Percentiles rank a stretch among this genome's conserved stretches.
These are phyloP conservation scores for Mallotus villosus DNA, from an alignment of 2,797 vertebrate species.

Conservation along the genomic window DNA sequence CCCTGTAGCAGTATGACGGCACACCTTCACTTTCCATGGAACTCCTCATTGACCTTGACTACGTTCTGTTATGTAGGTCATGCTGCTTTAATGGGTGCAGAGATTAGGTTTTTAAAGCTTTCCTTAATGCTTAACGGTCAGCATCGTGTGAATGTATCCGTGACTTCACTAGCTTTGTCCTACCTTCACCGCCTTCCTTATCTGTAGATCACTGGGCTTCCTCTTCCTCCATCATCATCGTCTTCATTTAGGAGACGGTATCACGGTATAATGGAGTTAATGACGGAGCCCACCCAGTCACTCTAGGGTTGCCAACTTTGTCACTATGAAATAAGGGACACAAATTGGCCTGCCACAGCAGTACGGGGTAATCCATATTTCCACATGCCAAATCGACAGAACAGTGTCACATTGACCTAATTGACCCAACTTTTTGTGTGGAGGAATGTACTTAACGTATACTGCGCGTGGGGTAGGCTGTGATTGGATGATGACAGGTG, in stretches of 20 bases:
- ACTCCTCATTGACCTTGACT: too few species aligned
- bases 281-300: constrained; percentile 69
- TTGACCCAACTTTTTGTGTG: too few species aligned
- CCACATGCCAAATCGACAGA: too few species aligned
- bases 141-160: too few species aligned
- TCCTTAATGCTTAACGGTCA: neutral
- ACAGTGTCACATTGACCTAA: too few species aligned
- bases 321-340: too few species aligned
- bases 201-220: constrained; percentile 82
- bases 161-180: neutral
- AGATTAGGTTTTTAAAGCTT: neutral
- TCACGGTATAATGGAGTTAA: constrained; percentile 49
- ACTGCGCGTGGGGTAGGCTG: too few species aligned
- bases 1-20: constrained; percentile 64
- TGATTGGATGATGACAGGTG: too few species aligned
- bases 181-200: constrained; percentile 83
- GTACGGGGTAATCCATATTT: too few species aligned
- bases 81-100: neutral
- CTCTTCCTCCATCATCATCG: constrained; percentile 92
- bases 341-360: too few species aligned
- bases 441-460: too few species aligned
- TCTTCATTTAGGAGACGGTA: constrained; percentile 62
- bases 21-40: neutral
- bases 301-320: constrained; percentile 54
- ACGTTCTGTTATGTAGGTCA: neutral